Base-by-base conservation (phyloP, 2,888 invertebrate species). In the Lasioglossum morio region DNA sequence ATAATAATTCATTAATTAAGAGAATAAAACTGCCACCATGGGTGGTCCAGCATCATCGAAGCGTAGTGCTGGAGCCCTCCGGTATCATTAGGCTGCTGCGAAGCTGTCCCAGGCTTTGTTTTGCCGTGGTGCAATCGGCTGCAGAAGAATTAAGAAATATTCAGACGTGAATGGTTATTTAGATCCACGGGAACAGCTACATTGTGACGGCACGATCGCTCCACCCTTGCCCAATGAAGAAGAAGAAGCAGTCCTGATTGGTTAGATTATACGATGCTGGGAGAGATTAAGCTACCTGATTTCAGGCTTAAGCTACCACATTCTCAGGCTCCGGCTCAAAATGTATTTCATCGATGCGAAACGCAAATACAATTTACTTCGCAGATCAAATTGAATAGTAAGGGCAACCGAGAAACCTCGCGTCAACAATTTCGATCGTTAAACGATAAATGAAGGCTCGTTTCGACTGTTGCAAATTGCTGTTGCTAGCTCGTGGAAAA, bases 1-100 rank as follows among this genome's bases (percentile, higher is more conserved):
- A 77, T 73, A 80, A 77, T 85, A 85, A 81, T 34, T 82, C 83
- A 80, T 87, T 87, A 89, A 88, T 87, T 88, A 83, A 80, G 80
- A 76, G 82, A 82, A 81, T 75, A 79, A 84, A 84, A 81, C 63
- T 57, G 80, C 69, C 40, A 57, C 72, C 81, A 48, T 88, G 88
- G 88, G 88, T 89, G 88, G 88, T 86, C 88, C 19, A 27, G 60
- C 48, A 19, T 81, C 48, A n/a, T 66, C 74, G 30, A 81, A 70
- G 34, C 66, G 40, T 10, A 4, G 60, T 57, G 70, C 72, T 53
- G 60, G 80, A 83, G 78, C 72, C 75, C 81, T 60, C 75, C 37
- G n/a, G 72, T 63, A 48, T 60, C 34, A 75, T 74, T 77, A 37
- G 75, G 63, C 46, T 19, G n/a, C 53, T 40, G 70, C 48, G 46